Evolutionary conservation across 2,888 invertebrate genomes (phyloP).

Genomic region (Plebejus melissa): DNA sequence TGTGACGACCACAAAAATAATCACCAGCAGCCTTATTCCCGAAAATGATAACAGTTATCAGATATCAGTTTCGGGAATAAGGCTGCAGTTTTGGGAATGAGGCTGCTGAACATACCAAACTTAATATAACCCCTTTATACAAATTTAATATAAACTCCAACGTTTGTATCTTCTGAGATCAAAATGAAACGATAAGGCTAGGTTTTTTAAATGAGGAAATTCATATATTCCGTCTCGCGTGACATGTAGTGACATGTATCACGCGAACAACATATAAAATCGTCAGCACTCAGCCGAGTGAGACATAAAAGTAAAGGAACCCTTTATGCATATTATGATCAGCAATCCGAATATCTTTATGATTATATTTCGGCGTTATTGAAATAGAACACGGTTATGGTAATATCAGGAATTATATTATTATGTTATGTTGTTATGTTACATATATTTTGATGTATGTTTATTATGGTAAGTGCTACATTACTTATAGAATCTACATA

Average conservation of each 20-base stretch:
- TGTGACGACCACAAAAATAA: too few species aligned
- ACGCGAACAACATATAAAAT: constrained; percentile 26
- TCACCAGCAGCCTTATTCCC: too few species aligned
- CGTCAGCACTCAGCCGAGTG: constrained; percentile 23
- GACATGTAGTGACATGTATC: constrained; percentile 16
- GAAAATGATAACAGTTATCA: too few species aligned
- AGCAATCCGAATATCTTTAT: constrained; percentile 19
- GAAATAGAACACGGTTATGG: constrained; percentile 17
- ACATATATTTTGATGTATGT: neutral
- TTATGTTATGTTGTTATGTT: neutral
- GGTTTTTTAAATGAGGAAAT: constrained; percentile 1
- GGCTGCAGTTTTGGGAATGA: too few species aligned
- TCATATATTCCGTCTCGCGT: constrained; percentile 1
- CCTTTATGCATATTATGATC: constrained; percentile 24
- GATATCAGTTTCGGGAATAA: too few species aligned
- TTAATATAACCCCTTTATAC: too few species aligned
- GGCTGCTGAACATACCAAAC: too few species aligned
- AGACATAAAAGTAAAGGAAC: constrained; percentile 22
- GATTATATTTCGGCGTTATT: constrained; percentile 23
- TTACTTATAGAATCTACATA: neutral
- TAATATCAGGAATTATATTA: constrained; percentile 1
- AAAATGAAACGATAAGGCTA: neutral
- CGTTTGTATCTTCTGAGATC: neutral
- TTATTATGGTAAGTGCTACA: neutral
- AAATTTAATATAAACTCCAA: neutral